These are phyloP conservation scores for Prosapia bicincta DNA, from an alignment of 2,888 invertebrate genomes.

Conservation along the genomic window DNA sequence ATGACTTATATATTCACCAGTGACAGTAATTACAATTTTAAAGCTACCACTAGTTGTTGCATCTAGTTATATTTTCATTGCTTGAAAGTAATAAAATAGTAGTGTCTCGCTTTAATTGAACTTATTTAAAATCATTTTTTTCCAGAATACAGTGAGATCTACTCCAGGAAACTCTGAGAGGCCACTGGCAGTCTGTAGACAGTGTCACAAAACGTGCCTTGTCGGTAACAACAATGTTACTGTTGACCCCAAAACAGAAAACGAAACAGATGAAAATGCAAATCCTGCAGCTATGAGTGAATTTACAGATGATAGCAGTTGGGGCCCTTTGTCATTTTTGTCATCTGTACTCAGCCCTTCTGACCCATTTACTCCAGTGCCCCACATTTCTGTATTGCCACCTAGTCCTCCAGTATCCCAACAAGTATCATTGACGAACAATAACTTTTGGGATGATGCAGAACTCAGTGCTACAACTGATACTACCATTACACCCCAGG, in stretches of 20 bases:
- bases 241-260: conserved; percentile 7
- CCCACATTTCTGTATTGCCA: conserved; percentile 70
- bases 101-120: no score
- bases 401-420: conserved; percentile 56
- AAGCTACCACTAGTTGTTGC: no score
- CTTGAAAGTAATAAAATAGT: no score
- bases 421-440: conserved; percentile 29
- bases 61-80: no score
- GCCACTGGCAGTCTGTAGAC: conserved; percentile 66
- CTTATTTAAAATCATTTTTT: no score
- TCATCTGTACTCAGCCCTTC: conserved; percentile 39
- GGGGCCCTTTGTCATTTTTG: conserved; percentile 32
- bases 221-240: conserved; percentile 42
- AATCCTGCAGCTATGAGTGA: conserved; percentile 28
- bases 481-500: conserved; percentile 16
- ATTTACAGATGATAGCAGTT: conserved; percentile 34
- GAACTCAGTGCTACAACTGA: conserved; percentile 23
- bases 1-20: no score
- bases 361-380: conserved; percentile 47
- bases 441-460: conserved; percentile 34
- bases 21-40: no score
- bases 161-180: conserved; percentile 68
- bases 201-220: conserved; percentile 75
- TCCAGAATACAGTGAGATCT: conserved; percentile 72
- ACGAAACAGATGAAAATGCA: conserved; percentile 34